These are phyloP conservation scores for Cepaea hortensis DNA, from an alignment of 2,888 invertebrate genomes.

Conservation along the genomic window DNA sequence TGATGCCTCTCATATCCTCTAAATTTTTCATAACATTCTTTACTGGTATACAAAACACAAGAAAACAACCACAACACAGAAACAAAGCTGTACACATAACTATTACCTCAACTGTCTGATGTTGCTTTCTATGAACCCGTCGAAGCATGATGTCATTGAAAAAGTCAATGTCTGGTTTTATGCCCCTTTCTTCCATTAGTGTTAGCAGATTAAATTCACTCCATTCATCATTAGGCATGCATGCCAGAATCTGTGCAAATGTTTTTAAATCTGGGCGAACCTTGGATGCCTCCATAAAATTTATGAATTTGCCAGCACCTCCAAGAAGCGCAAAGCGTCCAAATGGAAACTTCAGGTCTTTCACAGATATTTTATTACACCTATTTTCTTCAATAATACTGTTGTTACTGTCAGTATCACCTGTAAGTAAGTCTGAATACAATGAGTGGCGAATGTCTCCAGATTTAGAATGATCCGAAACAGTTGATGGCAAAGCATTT, in stretches of 20 bases:
- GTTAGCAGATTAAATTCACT: constrained; percentile 84
- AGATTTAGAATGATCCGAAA: background rate
- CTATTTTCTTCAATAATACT: background rate
- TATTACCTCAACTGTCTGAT: constrained; percentile 82
- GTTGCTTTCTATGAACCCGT: constrained; percentile 84
- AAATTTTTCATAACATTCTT: no score
- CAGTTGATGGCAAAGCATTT: background rate
- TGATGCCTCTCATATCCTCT: no score
- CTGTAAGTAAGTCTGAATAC: background rate
- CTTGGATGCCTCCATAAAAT: constrained; percentile 83
- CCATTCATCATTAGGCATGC: constrained; percentile 82
- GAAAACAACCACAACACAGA: background rate
- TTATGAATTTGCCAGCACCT: constrained; percentile 85
- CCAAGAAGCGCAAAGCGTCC: constrained; percentile 82
- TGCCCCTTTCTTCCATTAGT: constrained; percentile 78
- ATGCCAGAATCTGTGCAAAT: constrained; percentile 85
- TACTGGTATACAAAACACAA: no score
- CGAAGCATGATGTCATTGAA: constrained; percentile 91
- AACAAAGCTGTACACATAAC: background rate
- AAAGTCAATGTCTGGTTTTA: constrained; percentile 86
- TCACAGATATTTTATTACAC: constrained; percentile 4
- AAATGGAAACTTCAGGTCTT: constrained; percentile 51
- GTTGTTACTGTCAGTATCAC: background rate
- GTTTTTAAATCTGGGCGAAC: constrained; percentile 87
- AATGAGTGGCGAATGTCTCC: background rate